phyloP scores from a whole-genome alignment of 2,797 vertebrate species.

The Sebastes matsubarae region DNA sequence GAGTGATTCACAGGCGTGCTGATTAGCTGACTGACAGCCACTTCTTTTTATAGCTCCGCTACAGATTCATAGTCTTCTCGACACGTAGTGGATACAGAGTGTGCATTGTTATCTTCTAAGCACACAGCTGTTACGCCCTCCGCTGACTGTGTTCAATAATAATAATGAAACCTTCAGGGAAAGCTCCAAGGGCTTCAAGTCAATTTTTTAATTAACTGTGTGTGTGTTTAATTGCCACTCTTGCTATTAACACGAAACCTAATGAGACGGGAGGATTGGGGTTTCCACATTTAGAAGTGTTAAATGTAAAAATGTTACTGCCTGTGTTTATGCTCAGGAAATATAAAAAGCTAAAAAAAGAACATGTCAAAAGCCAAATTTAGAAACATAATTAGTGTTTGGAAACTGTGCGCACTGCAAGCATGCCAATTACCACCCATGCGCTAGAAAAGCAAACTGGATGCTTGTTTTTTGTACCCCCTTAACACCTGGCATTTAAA shows the following conservation, averaged over 20 bases:
- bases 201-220: neutral
- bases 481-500: too few relatives aligned
- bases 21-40: neutral
- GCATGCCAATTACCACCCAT: neutral
- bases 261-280: slow-evolving; percentile 2
- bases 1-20: neutral
- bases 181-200: neutral
- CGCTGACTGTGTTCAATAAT: neutral
- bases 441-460: neutral
- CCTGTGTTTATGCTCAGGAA: neutral
- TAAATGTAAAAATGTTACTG: neutral
- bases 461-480: neutral
- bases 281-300: neutral
- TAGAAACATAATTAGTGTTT: neutral
- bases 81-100: neutral
- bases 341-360: slow-evolving; percentile 1
- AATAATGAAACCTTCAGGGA: neutral
- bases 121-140: neutral
- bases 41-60: neutral
- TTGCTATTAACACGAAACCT: neutral
- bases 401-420: neutral
- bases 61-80: neutral
- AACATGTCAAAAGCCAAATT: neutral
- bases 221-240: neutral
- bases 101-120: slow-evolving; percentile 1